Evolutionary conservation across 2,113 vertebrate genomes (phyloP), one percentile per base, ranked within the genome.

Genomic region (Ammodytes marinus): DNA sequence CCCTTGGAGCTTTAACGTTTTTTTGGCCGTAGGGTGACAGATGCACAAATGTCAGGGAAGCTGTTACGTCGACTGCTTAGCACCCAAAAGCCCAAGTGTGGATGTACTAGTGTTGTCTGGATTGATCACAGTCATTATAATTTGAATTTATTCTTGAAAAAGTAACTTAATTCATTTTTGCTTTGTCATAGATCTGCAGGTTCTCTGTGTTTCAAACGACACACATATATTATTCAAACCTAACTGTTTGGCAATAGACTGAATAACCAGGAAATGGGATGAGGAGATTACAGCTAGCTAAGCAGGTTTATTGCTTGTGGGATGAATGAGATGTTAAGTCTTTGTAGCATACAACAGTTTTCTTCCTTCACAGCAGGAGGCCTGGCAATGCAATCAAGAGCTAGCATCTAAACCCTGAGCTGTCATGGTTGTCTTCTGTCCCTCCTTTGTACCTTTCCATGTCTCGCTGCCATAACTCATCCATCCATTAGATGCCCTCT

Each of bases 241-340:
- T 69, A 83, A 74, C 69, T 13, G 58, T 66, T 73, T 65, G 53
- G 57, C 58, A 6, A 53, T 57, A 40, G 79, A 80, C 73, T 72
- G 83, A 78, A 80, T 73, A 64, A 89, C 19, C 68, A 86, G 85
- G 74, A 89, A 84, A 87, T 84, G 77, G 77, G 74, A 90, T 80
- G 83, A 81, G 80, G 78, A 83, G 79, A 88, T 88, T 79, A 89
- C 71, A 88, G 69, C 78, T 81, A 75, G 82, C 58, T 88, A 80
- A 83, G 76, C 90, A 88, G 81, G 79, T 88, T 86, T 78, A 84
- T 77, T 46, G 72, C 75, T 61, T 4, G 37, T 19, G 37, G 81
- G 47, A 83, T 82, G 59, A 84, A 84, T 83, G 73, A 86, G 63
- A 83, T 84, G 50, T 74, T 86, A 84, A 85, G 83, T 84, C 80